Base-by-base conservation (phyloP, 2,797 vertebrate species). In the Xenops minutus region DNA sequence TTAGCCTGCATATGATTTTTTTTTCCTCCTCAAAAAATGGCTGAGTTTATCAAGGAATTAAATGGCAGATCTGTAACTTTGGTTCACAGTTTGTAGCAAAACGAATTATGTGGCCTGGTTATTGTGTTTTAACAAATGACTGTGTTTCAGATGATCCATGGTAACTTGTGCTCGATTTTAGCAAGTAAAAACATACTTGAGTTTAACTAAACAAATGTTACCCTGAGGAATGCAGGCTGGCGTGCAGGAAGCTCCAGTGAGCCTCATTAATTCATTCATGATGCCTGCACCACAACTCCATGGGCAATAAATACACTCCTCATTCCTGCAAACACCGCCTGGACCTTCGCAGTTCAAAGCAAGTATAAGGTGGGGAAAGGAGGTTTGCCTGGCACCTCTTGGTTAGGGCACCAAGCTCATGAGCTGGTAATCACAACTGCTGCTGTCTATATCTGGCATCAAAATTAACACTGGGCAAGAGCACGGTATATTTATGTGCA, bases 191-290 rank as follows among this genome's bases (percentile, higher is more conserved):
- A 76, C 87, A 88, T 73, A 44, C 84, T 93, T 92, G 71, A 92
- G 72, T 94, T 94, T 77, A 89, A 83, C 85, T 91, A 93, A 96
- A 94, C 78, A 89, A 74, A 67, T 85, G 54, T 82, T 89, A 59
- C 87, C 44, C 74, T 10, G 32, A 89, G 78, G 91, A 92, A 92
- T 93, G 85, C 87, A 2, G 3, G 37, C 85, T 85, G 81, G 87
- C 91, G 73, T 23, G 52, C 61, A 49, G 34, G 39, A 73, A 54
- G 36, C 36, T 84, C 51, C 63, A 85, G 48, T 43, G 64, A 88
- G 52, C 15, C 8, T 69, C 85, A 63, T 73, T 82, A 78, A 89
- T 94, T 89, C 89, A 77, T 91, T 95, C 89, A 93, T 74, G 68
- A 56, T 89, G 75, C 72, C 63, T 79, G 74, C 64, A 52, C 71